Evolutionary conservation across 2,113 vertebrate species (phyloP).

Genomic region (Monarcha castaneiventris): DNA sequence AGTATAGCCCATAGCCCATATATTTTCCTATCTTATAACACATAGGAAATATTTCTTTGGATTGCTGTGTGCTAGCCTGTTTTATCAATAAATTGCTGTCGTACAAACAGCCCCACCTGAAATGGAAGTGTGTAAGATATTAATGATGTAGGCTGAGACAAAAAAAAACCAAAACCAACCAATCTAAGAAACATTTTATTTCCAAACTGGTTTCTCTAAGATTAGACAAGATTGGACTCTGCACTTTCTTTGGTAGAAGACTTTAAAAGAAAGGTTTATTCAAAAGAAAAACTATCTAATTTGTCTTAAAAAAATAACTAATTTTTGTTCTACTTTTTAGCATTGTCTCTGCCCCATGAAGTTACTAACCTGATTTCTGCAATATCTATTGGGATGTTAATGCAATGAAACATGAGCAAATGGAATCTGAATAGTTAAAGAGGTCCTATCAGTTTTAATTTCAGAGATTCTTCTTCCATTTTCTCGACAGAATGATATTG

Average conservation of each 20-base stretch:
- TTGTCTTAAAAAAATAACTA: not conserved
- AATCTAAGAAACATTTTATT: not conserved
- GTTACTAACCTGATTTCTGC: not conserved
- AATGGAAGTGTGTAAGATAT: not conserved
- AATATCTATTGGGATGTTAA: not conserved
- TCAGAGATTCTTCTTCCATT: not conserved
- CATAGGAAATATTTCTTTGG: not conserved
- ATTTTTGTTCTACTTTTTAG: not conserved
- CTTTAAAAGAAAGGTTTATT: not conserved
- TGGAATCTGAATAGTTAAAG: not conserved
- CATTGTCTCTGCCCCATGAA: not conserved
- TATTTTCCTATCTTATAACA: not conserved
- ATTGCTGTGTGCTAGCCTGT: accelerated
- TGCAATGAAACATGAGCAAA: not conserved
- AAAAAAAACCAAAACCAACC: not conserved
- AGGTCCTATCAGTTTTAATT: not conserved
- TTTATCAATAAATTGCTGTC: not conserved
- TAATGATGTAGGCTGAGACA: not conserved
- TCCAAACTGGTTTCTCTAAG: not conserved
- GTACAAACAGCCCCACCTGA: not conserved
- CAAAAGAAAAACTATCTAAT: not conserved
- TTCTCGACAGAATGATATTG: not conserved
- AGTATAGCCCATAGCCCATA: not conserved
- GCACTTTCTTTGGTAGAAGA: not conserved
- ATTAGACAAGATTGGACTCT: not conserved